phyloP scores from a whole-genome alignment of 2,797 vertebrate genomes.

The Vultur gryphus region DNA sequence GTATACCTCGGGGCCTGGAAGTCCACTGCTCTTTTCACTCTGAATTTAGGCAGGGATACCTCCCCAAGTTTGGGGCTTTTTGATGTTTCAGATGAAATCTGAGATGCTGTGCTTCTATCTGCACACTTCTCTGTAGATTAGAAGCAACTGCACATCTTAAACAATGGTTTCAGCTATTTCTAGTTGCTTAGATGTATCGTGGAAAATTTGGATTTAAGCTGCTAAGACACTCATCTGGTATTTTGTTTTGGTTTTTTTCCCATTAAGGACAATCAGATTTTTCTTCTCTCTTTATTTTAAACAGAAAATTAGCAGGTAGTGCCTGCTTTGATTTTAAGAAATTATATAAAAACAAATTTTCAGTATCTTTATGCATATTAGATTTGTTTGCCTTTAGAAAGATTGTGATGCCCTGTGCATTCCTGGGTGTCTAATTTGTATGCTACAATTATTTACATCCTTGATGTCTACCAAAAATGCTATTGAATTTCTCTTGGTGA shows the following conservation, averaged over 20 bases:
- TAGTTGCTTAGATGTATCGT: not conserved
- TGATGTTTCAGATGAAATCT: not conserved
- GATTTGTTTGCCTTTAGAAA: not conserved
- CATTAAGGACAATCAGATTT: not conserved
- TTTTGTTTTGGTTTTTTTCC: not conserved
- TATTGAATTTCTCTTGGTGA: not conserved
- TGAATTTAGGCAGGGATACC: not conserved
- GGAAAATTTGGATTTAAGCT: not conserved
- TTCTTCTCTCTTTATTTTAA: not conserved
- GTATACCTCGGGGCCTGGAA: not conserved
- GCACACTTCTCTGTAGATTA: not conserved
- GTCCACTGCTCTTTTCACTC: not conserved
- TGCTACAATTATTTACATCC: not conserved
- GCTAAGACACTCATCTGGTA: not conserved
- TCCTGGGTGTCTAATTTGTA: not conserved
- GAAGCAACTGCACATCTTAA: not conserved
- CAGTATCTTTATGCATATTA: not conserved
- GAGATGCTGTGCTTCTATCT: not conserved
- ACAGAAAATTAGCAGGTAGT: not conserved
- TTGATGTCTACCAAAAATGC: not conserved
- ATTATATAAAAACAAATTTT: not conserved
- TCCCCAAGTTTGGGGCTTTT: not conserved
- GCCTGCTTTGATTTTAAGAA: not conserved
- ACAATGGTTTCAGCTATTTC: not conserved
- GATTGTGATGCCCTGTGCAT: not conserved